These are phyloP conservation scores for Cataglyphis albicans DNA, from an alignment of 2,888 invertebrate species.

Conservation along the genomic window DNA sequence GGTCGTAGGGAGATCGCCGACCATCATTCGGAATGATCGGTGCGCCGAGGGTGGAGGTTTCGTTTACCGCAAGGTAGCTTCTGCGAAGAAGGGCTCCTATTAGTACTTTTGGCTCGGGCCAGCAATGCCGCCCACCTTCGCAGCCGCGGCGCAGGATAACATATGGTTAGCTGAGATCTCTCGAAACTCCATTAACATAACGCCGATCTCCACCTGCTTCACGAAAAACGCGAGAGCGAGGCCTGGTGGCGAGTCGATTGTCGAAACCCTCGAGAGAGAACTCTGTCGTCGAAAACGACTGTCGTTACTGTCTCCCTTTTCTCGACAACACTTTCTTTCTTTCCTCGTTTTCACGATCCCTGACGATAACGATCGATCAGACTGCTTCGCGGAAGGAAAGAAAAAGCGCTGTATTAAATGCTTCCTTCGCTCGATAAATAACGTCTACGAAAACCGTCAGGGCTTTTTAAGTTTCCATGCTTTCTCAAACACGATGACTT, in stretches of 20 bases:
- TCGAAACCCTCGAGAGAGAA: constrained; percentile 14
- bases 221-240: constrained; percentile 65
- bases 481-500: constrained; percentile 23
- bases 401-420: constrained; percentile 52
- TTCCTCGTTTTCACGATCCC: constrained; percentile 34
- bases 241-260: constrained; percentile 35
- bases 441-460: constrained; percentile 33
- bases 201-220: constrained; percentile 79
- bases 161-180: constrained; percentile 80
- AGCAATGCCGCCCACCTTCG: constrained; percentile 58
- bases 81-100: constrained; percentile 71
- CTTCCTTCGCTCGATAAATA: constrained; percentile 19
- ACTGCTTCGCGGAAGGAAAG: constrained; percentile 23
- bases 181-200: constrained; percentile 78
- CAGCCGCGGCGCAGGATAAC: constrained; percentile 64
- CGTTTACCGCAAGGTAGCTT: constrained; percentile 68
- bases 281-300: constrained; percentile 27
- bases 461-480: background rate
- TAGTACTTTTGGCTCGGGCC: constrained; percentile 70
- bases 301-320: constrained; percentile 42
- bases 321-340: constrained; percentile 36
- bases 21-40: constrained; percentile 63
- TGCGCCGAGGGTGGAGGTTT: constrained; percentile 60
- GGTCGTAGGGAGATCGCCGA: constrained; percentile 52
- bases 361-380: constrained; percentile 55